phyloP scores from a whole-genome alignment of 2,888 invertebrate genomes.

The Dendrolimus pini region DNA sequence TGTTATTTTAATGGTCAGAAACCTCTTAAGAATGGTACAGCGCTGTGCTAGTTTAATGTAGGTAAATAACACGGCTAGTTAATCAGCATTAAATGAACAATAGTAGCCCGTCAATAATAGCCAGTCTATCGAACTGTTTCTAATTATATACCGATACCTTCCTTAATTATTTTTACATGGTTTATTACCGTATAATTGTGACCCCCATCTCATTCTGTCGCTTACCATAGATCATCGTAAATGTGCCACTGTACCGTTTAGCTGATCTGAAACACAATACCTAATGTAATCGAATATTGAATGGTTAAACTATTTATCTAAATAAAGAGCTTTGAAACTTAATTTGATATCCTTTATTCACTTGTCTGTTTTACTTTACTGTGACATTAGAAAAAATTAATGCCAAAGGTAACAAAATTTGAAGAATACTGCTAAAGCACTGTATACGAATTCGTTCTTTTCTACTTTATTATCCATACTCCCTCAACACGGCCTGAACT shows the following conservation, averaged over 20 bases:
- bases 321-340: too few species aligned
- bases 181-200: slow-evolving; percentile 39
- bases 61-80: not conserved
- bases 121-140: not conserved
- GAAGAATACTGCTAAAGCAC: too few species aligned
- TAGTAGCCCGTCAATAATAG: not conserved
- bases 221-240: slow-evolving; percentile 23
- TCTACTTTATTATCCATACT: too few species aligned
- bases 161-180: slow-evolving; percentile 39
- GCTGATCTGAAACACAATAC: slow-evolving; percentile 11
- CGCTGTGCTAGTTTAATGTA: not conserved
- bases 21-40: not conserved
- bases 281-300: too few species aligned
- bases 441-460: too few species aligned
- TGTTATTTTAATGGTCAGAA: too few species aligned
- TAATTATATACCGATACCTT: slow-evolving; percentile 32
- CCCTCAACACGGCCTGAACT: too few species aligned
- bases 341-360: too few species aligned
- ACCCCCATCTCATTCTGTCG: slow-evolving; percentile 24
- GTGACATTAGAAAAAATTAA: too few species aligned
- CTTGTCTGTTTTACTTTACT: too few species aligned
- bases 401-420: too few species aligned
- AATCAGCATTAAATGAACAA: not conserved
- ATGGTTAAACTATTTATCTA: not conserved
- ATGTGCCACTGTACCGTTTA: slow-evolving; percentile 28